Evolutionary conservation across 2,113 vertebrate genomes (phyloP).

Genomic region (Gopherus evgoodei): DNA sequence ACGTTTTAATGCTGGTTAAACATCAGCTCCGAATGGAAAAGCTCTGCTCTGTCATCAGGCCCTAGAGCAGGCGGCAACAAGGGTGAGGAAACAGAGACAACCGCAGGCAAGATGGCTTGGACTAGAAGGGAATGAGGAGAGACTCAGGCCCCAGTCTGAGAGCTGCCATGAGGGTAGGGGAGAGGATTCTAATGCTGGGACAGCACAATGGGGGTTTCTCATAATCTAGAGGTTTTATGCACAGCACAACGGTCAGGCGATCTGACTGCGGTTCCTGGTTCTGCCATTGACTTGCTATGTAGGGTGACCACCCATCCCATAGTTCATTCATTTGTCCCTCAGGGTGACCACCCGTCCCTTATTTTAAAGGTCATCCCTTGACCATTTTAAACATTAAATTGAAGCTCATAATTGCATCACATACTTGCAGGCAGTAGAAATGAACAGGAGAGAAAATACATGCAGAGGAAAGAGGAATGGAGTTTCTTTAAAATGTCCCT

Average conservation of each 20-base stretch:
- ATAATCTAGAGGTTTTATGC: neutral
- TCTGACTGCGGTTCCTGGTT: neutral
- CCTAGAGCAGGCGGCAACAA: neutral
- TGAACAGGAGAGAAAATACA: no score
- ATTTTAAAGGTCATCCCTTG: no score
- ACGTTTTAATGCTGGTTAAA: neutral
- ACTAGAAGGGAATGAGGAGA: neutral
- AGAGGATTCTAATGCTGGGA: neutral
- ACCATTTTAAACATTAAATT: no score
- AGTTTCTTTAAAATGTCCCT: no score
- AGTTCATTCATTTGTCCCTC: no score
- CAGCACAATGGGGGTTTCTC: neutral
- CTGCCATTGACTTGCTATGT: neutral
- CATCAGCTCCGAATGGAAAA: neutral
- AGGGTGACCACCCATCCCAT: neutral
- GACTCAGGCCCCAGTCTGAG: neutral
- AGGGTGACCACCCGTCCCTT: no score
- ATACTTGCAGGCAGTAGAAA: no score
- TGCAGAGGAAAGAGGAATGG: no score
- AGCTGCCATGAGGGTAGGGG: neutral
- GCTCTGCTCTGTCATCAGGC: neutral
- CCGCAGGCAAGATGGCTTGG: neutral
- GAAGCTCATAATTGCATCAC: no score
- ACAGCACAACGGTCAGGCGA: neutral
- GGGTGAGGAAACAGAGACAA: neutral